These are phyloP conservation scores for Trichoplusia ni DNA, from an alignment of 1,140 invertebrate genomes.

Conservation along the genomic window DNA sequence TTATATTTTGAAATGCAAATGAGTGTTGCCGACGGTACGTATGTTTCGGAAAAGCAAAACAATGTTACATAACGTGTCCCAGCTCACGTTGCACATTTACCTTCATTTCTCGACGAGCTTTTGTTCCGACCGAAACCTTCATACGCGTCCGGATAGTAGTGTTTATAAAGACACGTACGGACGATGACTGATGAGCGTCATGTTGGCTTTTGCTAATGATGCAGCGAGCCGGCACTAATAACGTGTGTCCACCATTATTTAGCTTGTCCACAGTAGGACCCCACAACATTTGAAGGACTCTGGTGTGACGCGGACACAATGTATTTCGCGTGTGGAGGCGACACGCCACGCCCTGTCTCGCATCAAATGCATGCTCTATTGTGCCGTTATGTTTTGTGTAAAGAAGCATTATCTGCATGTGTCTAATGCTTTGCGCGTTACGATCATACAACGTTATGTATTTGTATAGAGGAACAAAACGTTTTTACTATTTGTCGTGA, in stretches of 20 bases:
- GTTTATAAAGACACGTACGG: too few relatives aligned
- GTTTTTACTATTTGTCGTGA: too few relatives aligned
- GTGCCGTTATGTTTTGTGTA: neutral
- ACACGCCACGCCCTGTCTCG: slow-evolving; percentile 17
- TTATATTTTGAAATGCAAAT: slow-evolving; percentile 22
- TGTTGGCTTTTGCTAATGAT: slow-evolving; percentile 2
- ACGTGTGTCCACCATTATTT: slow-evolving; percentile 8
- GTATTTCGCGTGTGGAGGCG: slow-evolving; percentile 18
- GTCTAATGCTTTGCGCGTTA: too few relatives aligned
- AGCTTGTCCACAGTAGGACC: neutral
- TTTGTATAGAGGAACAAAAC: too few relatives aligned
- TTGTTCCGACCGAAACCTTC: neutral
- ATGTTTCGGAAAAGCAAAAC: slow-evolving; percentile 14
- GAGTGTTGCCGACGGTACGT: neutral
- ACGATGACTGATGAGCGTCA: neutral
- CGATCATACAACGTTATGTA: too few relatives aligned
- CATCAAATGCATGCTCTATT: slow-evolving; percentile 16
- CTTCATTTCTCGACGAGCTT: slow-evolving; percentile 9
- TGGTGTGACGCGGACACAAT: neutral
- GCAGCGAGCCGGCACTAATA: neutral
- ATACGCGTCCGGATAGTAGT: neutral
- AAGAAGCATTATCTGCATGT: slow-evolving; percentile 3
- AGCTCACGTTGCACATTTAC: slow-evolving; percentile 10
- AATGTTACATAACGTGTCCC: slow-evolving; percentile 12
- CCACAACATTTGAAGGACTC: slow-evolving; percentile 1